Evolutionary conservation across 2,888 invertebrate genomes (phyloP).

Genomic region (Lycophotia porphyrea): DNA sequence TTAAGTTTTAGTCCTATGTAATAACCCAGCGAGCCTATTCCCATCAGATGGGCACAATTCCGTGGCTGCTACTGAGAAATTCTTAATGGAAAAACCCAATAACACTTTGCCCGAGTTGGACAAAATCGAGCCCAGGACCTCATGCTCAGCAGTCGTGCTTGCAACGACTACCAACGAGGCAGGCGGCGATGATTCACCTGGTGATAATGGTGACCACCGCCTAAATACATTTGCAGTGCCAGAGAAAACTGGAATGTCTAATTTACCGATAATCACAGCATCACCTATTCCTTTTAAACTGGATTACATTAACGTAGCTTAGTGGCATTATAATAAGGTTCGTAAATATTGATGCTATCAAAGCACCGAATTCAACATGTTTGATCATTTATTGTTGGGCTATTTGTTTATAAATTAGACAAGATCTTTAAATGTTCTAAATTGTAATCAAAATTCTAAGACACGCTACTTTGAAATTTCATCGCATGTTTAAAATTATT

Average conservation of each 20-base stretch:
- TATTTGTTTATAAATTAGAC: slow-evolving; percentile 17
- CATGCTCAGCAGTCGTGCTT: too few relatives aligned
- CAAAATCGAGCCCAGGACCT: too few relatives aligned
- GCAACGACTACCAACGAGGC: too few relatives aligned
- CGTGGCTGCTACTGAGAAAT: too few relatives aligned
- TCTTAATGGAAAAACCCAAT: too few relatives aligned
- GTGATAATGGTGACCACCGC: background rate
- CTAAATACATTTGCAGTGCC: background rate
- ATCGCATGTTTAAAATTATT: slow-evolving; percentile 29
- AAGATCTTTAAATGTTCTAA: slow-evolving; percentile 23
- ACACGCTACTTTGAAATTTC: slow-evolving; percentile 22
- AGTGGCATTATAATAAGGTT: background rate
- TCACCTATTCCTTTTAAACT: background rate
- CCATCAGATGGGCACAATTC: too few relatives aligned
- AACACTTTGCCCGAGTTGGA: too few relatives aligned
- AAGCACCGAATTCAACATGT: background rate
- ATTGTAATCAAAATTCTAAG: slow-evolving; percentile 16
- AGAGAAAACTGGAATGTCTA: background rate
- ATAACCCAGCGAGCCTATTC: too few relatives aligned
- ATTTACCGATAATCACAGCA: background rate
- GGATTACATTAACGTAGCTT: background rate
- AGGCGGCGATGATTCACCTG: background rate
- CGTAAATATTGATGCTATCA: background rate
- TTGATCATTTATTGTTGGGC: background rate
- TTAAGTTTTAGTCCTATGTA: too few relatives aligned